Conservation (phyloP, 2,113 vertebrate species). For the Pseudorhombus dupliciocellatus region DNA sequence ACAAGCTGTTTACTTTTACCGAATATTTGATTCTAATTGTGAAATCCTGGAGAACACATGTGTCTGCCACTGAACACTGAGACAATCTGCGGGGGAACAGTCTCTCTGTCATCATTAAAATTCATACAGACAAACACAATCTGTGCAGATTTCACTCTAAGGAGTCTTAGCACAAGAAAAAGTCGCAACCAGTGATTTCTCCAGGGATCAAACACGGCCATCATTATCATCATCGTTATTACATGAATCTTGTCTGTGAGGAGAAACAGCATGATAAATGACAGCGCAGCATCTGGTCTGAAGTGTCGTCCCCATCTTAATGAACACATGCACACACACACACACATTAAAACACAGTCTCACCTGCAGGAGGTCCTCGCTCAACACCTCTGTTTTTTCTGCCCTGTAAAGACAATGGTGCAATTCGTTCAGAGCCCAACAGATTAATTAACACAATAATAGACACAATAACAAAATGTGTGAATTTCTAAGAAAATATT, state of each 20-base stretch:
- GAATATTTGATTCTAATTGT: not conserved
- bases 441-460: no score
- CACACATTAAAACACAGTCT: constrained; percentile 19
- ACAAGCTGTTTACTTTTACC: not conserved
- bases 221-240: not conserved
- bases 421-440: no score
- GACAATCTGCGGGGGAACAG: no score
- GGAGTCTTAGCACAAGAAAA: no score
- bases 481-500: no score
- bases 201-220: not conserved
- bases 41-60: not conserved
- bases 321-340: not conserved
- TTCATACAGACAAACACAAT: no score
- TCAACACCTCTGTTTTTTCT: constrained; percentile 96
- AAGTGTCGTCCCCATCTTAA: no score
- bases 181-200: not conserved
- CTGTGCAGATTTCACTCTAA: no score
- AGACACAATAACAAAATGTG: no score
- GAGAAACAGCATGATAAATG: no score
- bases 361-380: constrained; percentile 96
- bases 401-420: constrained; percentile 82
- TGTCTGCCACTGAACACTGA: not conserved
- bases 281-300: no score
- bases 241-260: not conserved
- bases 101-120: no score